Conservation (phyloP, 2,113 vertebrate genomes). For the Amphiprion ocellaris region DNA sequence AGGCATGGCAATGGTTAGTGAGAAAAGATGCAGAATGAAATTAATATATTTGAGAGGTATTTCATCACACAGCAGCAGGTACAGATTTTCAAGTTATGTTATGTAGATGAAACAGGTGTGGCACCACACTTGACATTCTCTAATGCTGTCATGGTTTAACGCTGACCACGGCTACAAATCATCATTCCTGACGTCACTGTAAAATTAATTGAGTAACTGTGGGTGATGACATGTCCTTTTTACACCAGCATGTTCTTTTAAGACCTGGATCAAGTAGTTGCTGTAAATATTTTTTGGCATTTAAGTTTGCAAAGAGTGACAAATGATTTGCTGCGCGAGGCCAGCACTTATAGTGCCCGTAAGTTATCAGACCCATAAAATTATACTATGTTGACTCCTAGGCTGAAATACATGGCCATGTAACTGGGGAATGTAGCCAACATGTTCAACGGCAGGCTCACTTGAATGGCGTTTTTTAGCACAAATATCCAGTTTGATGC, state of each 20-base stretch:
- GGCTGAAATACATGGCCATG: not conserved
- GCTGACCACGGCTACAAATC: constrained; percentile 42
- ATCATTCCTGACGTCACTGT: constrained; percentile 35
- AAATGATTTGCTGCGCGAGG: constrained; percentile 26
- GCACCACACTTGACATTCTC: constrained; percentile 10
- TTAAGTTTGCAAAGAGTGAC: constrained; percentile 16
- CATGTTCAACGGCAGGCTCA: not conserved
- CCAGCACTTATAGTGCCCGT: constrained; percentile 11
- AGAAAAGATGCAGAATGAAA: not conserved
- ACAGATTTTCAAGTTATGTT: not conserved
- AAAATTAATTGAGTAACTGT: constrained; percentile 18
- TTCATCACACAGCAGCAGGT: not conserved
- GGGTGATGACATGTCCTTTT: constrained; percentile 24
- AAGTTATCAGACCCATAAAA: constrained; percentile 15
- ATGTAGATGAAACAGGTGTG: constrained; percentile 22
- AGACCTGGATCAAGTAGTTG: constrained; percentile 33
- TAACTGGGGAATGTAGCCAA: not conserved
- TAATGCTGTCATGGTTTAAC: constrained; percentile 36
- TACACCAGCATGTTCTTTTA: constrained; percentile 27
- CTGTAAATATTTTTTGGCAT: constrained; percentile 32
- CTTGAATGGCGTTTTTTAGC: not conserved
- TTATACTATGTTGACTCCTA: not conserved
- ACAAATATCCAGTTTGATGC: not conserved
- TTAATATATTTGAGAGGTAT: not conserved
- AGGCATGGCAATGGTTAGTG: no score